Evolutionary conservation across 2,888 invertebrate species (phyloP).

Genomic region (Cerastoderma edule): DNA sequence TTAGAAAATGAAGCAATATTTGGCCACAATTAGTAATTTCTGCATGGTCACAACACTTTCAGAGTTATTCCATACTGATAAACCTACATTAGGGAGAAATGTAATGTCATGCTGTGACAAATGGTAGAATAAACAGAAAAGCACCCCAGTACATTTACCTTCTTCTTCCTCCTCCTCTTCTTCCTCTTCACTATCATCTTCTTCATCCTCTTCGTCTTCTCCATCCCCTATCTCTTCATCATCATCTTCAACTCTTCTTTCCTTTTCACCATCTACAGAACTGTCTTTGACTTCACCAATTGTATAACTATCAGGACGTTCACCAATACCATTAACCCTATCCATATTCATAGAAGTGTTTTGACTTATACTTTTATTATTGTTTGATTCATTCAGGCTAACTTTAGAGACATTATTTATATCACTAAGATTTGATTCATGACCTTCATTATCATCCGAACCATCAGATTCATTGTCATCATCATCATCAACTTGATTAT

Average conservation of each 20-base stretch:
- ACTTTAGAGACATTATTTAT: too few relatives aligned
- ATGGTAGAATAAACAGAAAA: too few relatives aligned
- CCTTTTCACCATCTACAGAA: not conserved
- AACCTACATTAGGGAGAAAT: not conserved
- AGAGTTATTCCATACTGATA: not conserved
- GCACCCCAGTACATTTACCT: slow-evolving; percentile 17
- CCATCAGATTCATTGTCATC: slow-evolving; percentile 9
- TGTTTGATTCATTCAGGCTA: too few relatives aligned
- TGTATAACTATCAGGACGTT: too few relatives aligned
- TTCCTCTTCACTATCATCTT: slow-evolving; percentile 24
- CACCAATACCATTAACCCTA: too few relatives aligned
- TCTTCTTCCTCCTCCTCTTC: slow-evolving; percentile 33
- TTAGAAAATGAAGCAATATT: not conserved
- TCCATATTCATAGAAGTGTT: too few relatives aligned
- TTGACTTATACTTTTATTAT: too few relatives aligned
- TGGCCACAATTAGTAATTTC: not conserved
- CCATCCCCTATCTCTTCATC: slow-evolving; percentile 7
- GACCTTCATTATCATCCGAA: slow-evolving; percentile 10
- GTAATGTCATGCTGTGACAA: too few relatives aligned
- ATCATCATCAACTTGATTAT: slow-evolving; percentile 7
- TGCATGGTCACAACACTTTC: not conserved
- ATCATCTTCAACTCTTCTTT: not conserved
- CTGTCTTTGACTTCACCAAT: not conserved
- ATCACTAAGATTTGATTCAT: too few relatives aligned
- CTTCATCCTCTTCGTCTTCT: slow-evolving; percentile 1